Percentiles rank a stretch among this genome's conserved stretches.
These are phyloP conservation scores for Dendrolimus kikuchii DNA, from an alignment of 1,140 invertebrate species.

Conservation along the genomic window DNA sequence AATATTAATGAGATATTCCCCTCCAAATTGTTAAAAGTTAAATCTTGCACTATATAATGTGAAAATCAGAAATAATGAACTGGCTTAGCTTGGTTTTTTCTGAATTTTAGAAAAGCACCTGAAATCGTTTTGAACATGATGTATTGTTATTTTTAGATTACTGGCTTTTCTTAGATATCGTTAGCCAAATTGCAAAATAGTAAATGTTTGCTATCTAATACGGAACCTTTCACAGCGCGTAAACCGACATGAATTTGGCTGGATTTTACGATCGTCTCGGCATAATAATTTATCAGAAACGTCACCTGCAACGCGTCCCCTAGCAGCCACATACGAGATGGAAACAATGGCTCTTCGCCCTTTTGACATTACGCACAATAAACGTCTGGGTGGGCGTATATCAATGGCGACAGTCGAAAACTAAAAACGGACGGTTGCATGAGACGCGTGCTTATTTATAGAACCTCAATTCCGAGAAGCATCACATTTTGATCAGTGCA, in stretches of 20 bases:
- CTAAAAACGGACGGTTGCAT: slow-evolving; percentile 14
- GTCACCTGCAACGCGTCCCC: slow-evolving; percentile 33
- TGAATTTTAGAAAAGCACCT: too few species aligned
- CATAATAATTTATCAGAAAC: slow-evolving; percentile 24
- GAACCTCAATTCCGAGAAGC: slow-evolving; percentile 33
- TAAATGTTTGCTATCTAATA: too few species aligned
- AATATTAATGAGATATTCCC: too few species aligned
- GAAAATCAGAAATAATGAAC: too few species aligned
- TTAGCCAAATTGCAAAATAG: too few species aligned
- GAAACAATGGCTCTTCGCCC: slow-evolving; percentile 38
- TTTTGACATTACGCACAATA: slow-evolving; percentile 31
- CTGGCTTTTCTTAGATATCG: too few species aligned
- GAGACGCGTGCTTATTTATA: slow-evolving; percentile 41
- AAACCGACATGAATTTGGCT: not conserved
- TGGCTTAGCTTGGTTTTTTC: too few species aligned
- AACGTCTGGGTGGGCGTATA: slow-evolving; percentile 38
- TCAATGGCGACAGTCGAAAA: slow-evolving; percentile 11
- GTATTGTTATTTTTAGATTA: too few species aligned
- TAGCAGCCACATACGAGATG: slow-evolving; percentile 18
- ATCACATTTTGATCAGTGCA: slow-evolving; percentile 40
- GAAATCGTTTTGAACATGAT: too few species aligned
- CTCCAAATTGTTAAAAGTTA: too few species aligned
- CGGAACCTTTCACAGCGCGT: too few species aligned
- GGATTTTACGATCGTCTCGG: not conserved
- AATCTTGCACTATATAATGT: too few species aligned